phyloP scores from a whole-genome alignment of 1,140 invertebrate species.

The Aethina tumida region DNA sequence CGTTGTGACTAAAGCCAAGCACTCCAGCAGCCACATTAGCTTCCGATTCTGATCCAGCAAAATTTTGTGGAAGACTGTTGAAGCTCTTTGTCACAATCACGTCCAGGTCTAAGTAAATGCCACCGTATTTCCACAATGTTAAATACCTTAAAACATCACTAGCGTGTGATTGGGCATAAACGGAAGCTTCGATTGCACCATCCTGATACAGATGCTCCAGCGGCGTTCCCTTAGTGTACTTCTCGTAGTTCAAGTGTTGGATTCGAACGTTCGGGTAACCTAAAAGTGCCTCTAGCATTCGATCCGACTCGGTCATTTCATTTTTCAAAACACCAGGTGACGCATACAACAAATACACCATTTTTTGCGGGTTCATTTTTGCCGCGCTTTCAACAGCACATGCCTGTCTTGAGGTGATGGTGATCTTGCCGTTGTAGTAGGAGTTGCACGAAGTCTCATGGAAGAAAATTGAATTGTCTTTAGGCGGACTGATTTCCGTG shows the following conservation, averaged over 20 bases:
- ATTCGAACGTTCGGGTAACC: conserved; percentile 51
- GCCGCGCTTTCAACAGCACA: conserved; percentile 60
- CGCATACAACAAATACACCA: conserved; percentile 46
- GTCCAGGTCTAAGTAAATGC: conserved; percentile 69
- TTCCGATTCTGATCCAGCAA: conserved; percentile 52
- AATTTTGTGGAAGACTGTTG: conserved; percentile 47
- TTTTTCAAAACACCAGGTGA: conserved; percentile 37
- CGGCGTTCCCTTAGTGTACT: conserved; percentile 49
- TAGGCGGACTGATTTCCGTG: conserved; percentile 14
- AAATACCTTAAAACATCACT: conserved; percentile 60
- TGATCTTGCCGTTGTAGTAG: conserved; percentile 32
- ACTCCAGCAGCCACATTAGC: conserved; percentile 53
- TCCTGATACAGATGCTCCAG: conserved; percentile 47
- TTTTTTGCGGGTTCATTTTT: conserved; percentile 44
- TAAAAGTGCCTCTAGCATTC: conserved; percentile 38
- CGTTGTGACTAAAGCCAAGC: conserved; percentile 42
- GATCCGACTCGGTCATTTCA: conserved; percentile 27
- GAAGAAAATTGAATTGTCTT: conserved; percentile 33
- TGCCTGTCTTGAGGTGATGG: conserved; percentile 46
- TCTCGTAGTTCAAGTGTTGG: conserved; percentile 42
- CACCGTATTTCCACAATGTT: conserved; percentile 65
- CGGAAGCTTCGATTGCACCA: conserved; percentile 43
- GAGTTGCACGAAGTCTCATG: conserved; percentile 36
- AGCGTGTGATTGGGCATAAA: conserved; percentile 50
- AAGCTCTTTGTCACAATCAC: conserved; percentile 56